These are phyloP conservation scores for Cyanoliseus patagonus DNA, from an alignment of 2,113 vertebrate species.

Conservation along the genomic window DNA sequence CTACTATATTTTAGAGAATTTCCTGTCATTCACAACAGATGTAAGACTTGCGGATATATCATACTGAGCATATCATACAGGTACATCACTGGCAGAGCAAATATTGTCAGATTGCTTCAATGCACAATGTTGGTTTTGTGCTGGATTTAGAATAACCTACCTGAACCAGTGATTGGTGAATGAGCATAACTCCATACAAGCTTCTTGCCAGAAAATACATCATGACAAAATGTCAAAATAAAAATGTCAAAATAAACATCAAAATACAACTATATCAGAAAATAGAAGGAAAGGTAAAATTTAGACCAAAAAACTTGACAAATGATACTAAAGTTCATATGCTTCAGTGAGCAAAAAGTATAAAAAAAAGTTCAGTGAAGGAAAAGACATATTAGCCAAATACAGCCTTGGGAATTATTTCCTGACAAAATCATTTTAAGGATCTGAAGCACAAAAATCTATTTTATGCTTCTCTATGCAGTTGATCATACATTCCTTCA, in stretches of 20 bases:
- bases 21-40: neutral
- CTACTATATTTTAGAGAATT: neutral
- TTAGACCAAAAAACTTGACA: neutral
- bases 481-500: constrained; percentile 17
- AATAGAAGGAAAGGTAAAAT: neutral
- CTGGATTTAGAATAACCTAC: neutral
- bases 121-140: neutral
- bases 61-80: neutral
- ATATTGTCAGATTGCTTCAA: neutral
- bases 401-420: constrained; percentile 4
- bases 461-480: neutral
- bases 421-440: neutral
- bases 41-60: neutral
- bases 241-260: neutral
- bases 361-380: neutral
- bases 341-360: neutral
- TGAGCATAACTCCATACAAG: neutral
- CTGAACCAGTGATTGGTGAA: neutral
- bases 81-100: neutral
- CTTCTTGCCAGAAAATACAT: neutral
- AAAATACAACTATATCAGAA: neutral
- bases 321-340: neutral
- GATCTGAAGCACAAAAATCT: constrained; percentile 30
- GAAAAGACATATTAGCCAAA: neutral
- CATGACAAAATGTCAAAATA: neutral